phyloP scores from a whole-genome alignment of 2,113 vertebrate genomes.

The Connochaetes taurinus region DNA sequence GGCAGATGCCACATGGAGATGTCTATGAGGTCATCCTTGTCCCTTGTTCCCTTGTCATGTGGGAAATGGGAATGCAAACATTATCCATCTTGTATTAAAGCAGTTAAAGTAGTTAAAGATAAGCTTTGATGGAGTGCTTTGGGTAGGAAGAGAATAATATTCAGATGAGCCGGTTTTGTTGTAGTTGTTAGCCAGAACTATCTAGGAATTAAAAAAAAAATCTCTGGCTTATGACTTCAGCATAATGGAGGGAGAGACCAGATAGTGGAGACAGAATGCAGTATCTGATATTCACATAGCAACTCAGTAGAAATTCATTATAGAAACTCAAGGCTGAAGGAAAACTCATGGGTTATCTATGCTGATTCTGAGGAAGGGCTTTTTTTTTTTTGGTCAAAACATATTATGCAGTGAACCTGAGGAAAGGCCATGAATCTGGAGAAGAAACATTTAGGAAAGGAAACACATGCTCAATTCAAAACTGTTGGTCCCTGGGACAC shows the following conservation, averaged over 20 bases:
- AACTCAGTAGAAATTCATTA: not conserved
- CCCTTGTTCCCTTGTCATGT: too few relatives aligned
- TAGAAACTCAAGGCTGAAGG: not conserved
- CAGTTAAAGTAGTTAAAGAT: not conserved
- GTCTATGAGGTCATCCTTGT: not conserved
- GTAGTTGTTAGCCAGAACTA: not conserved
- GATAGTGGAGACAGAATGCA: not conserved
- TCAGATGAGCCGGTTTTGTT: not conserved
- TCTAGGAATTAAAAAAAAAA: not conserved
- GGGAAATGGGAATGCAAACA: not conserved
- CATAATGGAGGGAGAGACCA: too few relatives aligned
- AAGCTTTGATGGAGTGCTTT: not conserved
- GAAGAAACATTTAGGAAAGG: not conserved
- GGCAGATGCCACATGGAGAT: too few relatives aligned
- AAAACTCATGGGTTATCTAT: too few relatives aligned
- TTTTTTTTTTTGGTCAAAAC: not conserved
- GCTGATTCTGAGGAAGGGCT: not conserved
- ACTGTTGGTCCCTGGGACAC: not conserved
- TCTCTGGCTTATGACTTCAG: not conserved
- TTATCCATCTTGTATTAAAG: not conserved
- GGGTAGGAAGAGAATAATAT: not conserved
- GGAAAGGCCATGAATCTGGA: not conserved
- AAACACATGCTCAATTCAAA: slow-evolving; percentile 26
- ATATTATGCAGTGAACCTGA: not conserved
- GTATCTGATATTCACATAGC: not conserved